Conservation (phyloP, 2,797 vertebrate genomes). For the Sebastolobus alascanus region DNA sequence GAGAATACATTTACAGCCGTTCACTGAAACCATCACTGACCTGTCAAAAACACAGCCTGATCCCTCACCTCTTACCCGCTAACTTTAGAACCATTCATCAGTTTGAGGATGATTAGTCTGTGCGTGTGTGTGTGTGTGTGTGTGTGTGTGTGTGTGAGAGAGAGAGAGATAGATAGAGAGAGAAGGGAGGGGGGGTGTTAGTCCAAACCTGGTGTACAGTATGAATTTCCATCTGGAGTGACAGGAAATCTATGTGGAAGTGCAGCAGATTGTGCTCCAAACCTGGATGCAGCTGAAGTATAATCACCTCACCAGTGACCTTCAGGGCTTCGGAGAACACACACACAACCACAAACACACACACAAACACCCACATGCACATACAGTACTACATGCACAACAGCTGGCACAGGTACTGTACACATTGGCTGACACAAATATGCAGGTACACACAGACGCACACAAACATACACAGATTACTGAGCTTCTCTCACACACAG, state of each 20-base stretch:
- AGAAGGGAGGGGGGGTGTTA: constrained; percentile 1
- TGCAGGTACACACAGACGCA: constrained; percentile 13
- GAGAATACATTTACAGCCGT: constrained; percentile 62
- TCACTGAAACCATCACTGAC: constrained; percentile 59
- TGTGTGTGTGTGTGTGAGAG: constrained; percentile 5
- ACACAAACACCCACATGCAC: constrained; percentile 14
- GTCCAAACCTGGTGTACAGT: constrained; percentile 68
- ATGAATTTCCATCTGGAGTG: constrained; percentile 77
- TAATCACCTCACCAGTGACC: constrained; percentile 76
- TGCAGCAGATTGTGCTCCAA: constrained; percentile 70
- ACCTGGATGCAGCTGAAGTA: constrained; percentile 66
- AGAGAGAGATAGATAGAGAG: neutral
- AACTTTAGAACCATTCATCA: constrained; percentile 64
- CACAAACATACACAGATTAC: constrained; percentile 9
- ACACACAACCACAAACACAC: constrained; percentile 28
- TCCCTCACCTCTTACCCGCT: constrained; percentile 59
- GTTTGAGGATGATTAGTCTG: constrained; percentile 48
- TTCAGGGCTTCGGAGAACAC: constrained; percentile 54
- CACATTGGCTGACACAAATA: constrained; percentile 15
- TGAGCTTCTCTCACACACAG: neutral
- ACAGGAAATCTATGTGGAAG: constrained; percentile 83
- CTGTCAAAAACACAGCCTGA: constrained; percentile 66
- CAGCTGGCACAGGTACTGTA: constrained; percentile 37
- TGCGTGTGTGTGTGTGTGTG: constrained; percentile 27
- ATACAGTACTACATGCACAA: constrained; percentile 3